Base-by-base conservation (phyloP, 2,113 vertebrate genomes). In the Telmatochromis sp. region DNA sequence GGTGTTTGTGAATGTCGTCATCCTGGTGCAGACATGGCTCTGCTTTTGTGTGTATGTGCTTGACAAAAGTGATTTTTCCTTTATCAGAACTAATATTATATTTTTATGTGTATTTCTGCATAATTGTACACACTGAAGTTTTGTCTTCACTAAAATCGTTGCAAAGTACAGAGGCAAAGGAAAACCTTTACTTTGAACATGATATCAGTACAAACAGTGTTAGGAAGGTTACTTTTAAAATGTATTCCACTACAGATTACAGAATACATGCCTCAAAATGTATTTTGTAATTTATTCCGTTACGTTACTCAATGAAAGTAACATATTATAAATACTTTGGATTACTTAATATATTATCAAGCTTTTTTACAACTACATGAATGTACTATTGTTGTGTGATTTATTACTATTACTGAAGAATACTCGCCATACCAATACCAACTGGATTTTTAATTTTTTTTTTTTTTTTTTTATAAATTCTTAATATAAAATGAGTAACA, bases 1-100 rank as follows among this genome's bases (percentile, higher is more conserved):
- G 85, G 89, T 92, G 89, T 93, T 92, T 94, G 82, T 89, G 33
- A 53, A 83, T 93, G 89, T 93, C 87, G 50, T 94, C 92, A 95
- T 92, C 57, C 88, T 86, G 83, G 54, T 86, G 80, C 42, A 85
- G 60, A 83, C 57, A 33, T 68, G 84, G 23, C 11, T 19, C 28
- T 21, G 55, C 37, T 31, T 10, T 80, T 58, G 63, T 79, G 5
- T 86, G 47, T 55, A 45, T 80, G 68, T 19, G 10, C 28, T 60
- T 50, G 28, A 33, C 31, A 82, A 13, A 14, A 83, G 42, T 54
- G 28, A 82, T 71, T 35, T 57, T 60, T 55, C 54, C 21, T 78
- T 78, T 54, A 17, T 45, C 37, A 73, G 13, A 15, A 42, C 21
- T 15, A 26, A 15, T 21, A 35, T 15, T 33, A 78, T 23, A 80